phyloP scores from a whole-genome alignment of 2,888 invertebrate genomes.

The Agapostemon virescens region DNA sequence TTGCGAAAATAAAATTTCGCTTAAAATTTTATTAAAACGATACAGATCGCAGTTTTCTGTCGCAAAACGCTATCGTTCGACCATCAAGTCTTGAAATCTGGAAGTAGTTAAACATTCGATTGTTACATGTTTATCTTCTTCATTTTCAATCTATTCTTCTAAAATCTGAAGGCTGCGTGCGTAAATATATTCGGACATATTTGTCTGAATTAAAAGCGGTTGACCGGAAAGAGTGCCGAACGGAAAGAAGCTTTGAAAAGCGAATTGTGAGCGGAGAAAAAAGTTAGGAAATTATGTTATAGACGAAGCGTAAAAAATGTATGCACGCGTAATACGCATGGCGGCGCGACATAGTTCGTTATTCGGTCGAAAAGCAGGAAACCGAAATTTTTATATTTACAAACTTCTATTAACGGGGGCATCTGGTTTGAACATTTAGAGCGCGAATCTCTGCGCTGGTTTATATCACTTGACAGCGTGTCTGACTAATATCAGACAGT shows the following conservation, averaged over 20 bases:
- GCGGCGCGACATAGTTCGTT: background rate
- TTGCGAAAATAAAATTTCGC: background rate
- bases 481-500: background rate
- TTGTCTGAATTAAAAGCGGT: background rate
- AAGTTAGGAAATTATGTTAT: background rate
- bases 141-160: background rate
- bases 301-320: background rate
- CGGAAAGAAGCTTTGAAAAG: background rate
- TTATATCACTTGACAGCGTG: background rate
- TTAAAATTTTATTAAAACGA: conserved; percentile 6
- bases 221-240: background rate
- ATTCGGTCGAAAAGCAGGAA: background rate
- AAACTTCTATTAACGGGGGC: background rate
- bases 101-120: background rate
- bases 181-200: background rate
- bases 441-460: background rate
- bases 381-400: background rate
- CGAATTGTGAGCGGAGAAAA: background rate
- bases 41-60: background rate
- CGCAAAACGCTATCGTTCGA: too few relatives aligned
- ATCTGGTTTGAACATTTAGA: background rate
- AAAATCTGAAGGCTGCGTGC: background rate
- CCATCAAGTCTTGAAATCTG: too few relatives aligned
- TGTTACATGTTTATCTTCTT: background rate
- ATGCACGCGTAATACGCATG: background rate